Conservation (phyloP, 2,888 invertebrate genomes). For the Xanthia icteritia region DNA sequence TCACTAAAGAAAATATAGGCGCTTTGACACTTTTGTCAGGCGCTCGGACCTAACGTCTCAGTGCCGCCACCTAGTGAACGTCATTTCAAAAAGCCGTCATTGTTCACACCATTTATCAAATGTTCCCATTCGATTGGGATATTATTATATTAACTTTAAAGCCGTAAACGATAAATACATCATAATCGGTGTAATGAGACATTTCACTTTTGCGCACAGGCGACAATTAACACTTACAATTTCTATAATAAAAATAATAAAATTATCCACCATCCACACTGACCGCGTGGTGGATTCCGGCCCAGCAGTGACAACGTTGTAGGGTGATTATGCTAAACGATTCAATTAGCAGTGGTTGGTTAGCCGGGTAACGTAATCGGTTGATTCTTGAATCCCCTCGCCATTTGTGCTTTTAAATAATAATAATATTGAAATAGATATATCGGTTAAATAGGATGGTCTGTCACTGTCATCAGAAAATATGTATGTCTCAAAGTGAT, state of each 20-base stretch:
- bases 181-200: neutral
- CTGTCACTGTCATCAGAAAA: slow-evolving; percentile 27
- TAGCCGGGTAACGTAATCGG: slow-evolving; percentile 10
- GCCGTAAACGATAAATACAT: neutral
- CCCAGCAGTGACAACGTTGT: neutral
- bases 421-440: slow-evolving; percentile 70
- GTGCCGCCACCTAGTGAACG: no score
- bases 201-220: neutral
- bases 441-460: slow-evolving; percentile 65
- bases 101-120: neutral
- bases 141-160: neutral
- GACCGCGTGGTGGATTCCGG: neutral
- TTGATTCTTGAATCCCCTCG: slow-evolving; percentile 68
- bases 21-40: no score
- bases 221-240: neutral
- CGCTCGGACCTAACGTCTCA: no score
- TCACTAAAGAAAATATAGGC: no score
- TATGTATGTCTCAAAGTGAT: neutral
- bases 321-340: neutral
- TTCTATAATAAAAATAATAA: neutral
- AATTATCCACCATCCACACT: no score
- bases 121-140: neutral
- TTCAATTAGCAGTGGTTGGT: neutral
- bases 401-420: slow-evolving; percentile 87
- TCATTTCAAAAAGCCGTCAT: no score